Percentiles rank a stretch among this genome's conserved stretches.
Conservation (phyloP, 2,888 invertebrate genomes). For the Nycteola revayana region DNA sequence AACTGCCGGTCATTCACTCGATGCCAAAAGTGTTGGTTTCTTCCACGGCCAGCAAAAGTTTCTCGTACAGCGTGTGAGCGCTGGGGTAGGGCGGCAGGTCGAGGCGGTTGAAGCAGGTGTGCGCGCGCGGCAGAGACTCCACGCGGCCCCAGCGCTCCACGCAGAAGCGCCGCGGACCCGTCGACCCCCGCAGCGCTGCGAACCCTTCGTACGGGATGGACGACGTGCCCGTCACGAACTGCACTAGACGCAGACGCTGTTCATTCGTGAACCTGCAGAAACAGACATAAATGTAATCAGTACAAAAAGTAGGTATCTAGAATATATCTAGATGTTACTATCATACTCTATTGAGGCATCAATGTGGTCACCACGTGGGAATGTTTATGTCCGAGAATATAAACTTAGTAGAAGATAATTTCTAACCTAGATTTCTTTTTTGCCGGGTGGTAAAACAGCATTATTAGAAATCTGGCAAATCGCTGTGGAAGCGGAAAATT, state of each 20-base stretch:
- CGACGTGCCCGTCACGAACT: conserved; percentile 99
- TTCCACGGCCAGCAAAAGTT: conserved; percentile 95
- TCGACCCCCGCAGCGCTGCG: conserved; percentile 95
- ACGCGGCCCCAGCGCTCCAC: conserved; percentile 98
- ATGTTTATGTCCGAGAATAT: no score
- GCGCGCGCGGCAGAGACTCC: conserved; percentile 96
- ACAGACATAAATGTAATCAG: no score
- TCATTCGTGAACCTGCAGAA: conserved; percentile 93
- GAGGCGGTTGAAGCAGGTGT: conserved; percentile 98
- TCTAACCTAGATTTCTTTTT: no score
- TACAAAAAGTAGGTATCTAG: no score
- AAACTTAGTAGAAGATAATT: no score
- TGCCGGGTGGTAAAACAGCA: no score
- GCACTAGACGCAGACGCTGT: conserved; percentile 93
- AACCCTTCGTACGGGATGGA: conserved; percentile 99
- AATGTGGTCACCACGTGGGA: no score
- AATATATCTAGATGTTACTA: no score
- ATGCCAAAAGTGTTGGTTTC: conserved; percentile 98
- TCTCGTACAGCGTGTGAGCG: conserved; percentile 94
- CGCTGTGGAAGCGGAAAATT: no score
- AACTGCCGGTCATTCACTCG: conserved; percentile 86
- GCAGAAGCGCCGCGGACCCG: conserved; percentile 97
- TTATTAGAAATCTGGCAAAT: no score
- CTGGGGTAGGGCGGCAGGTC: conserved; percentile 98
- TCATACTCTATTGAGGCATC: no score